Base-by-base conservation (phyloP, 2,113 vertebrate species). In the Protobothrops mucrosquamatus region DNA sequence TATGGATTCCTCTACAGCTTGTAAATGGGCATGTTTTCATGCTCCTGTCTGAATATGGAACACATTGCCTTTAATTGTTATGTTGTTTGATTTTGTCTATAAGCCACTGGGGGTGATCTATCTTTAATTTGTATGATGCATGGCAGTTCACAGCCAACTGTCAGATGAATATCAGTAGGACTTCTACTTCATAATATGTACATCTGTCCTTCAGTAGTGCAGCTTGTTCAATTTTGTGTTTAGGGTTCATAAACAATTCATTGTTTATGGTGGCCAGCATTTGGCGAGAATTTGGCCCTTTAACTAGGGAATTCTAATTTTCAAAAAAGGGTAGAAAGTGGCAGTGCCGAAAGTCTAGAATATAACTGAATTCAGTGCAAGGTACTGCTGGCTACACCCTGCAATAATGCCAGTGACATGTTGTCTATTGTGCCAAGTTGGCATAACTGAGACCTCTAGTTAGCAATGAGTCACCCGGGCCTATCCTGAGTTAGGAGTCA, bases 401-500 rank as follows among this genome's bases (percentile, higher is more conserved):
- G 90, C 95, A 96, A 92, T 69, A 94, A 95, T 96, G 94, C 95
- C 95, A 97, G 93, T 97, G 96, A 96, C 96, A 96, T 94, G 95
- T 96, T 96, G 92, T 95, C 93, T 92, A 87, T 93, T 96, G 97
- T 97, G 96, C 96, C 97, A 94, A 92, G 95, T 95, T 96, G 97
- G 96, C 96, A 96, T 97, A 96, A 96, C 94, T 96, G 96, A 96
- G 95, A 95, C 95, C 20, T 87, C 90, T 96, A 97, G 97, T 97
- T 97, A 97, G 97, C 95, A 95, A 69, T 93, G 93, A 96, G 95
- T 97, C 97, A 97, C 92, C 93, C 46, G 94, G 96, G 93, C 95
- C 95, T 97, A 92, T 95, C 94, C 95, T 93, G 93, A 94, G 96
- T 96, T 97, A 96, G 96, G 87, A 96, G 94, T 96, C 89, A 96